These are phyloP conservation scores for Amazona vittata DNA, from an alignment of 2,113 vertebrate species.

Conservation along the genomic window DNA sequence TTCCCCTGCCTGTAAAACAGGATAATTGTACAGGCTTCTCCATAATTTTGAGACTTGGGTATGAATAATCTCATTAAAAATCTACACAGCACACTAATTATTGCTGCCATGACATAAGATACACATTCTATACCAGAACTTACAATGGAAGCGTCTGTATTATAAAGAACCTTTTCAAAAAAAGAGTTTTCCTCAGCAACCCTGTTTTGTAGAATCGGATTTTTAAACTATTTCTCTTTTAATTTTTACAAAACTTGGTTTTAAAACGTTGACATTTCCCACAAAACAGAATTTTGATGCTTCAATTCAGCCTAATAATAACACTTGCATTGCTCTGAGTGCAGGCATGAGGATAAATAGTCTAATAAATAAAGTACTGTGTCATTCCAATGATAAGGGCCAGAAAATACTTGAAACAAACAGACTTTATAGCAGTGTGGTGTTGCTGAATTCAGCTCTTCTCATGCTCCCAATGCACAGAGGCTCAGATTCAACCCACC, in stretches of 20 bases:
- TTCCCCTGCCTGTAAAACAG: neutral
- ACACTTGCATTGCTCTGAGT: neutral
- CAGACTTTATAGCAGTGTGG: neutral
- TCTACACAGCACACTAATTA: neutral
- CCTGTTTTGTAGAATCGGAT: neutral
- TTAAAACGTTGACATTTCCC: neutral
- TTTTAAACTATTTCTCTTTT: neutral
- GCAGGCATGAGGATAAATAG: neutral
- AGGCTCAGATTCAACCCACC: neutral
- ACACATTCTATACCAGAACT: neutral
- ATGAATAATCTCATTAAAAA: neutral
- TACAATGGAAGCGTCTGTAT: neutral
- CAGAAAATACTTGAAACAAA: neutral
- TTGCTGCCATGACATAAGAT: neutral
- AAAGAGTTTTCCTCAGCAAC: neutral
- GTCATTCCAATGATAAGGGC: neutral
- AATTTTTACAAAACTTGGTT: neutral
- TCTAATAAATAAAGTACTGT: fast-evolving
- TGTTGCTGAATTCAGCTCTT: neutral
- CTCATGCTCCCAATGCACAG: neutral
- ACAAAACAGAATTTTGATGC: neutral
- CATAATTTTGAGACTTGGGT: neutral
- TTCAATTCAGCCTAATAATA: neutral
- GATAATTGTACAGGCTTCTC: neutral
- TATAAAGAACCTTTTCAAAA: neutral